These are phyloP conservation scores for Pelodiscus sinensis DNA, from an alignment of 2,113 vertebrate species.

Conservation along the genomic window DNA sequence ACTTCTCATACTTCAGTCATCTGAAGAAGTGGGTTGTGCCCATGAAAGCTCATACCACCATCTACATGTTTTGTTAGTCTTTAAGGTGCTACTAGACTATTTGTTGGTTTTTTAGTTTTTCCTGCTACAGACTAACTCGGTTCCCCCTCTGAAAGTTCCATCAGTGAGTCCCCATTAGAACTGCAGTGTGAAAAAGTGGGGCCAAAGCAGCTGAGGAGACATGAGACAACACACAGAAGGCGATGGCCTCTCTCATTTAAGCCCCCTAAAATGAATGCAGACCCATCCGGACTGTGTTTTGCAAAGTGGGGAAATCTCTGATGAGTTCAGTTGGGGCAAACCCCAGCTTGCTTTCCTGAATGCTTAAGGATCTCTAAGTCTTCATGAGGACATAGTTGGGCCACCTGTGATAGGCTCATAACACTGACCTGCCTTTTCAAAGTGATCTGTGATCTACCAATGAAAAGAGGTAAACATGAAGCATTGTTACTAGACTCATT, in stretches of 20 bases:
- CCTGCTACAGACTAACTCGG: neutral
- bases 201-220: neutral
- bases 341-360: neutral
- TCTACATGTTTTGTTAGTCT: too few relatives aligned
- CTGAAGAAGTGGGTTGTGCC: too few relatives aligned
- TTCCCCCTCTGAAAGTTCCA: fast-evolving
- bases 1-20: too few relatives aligned
- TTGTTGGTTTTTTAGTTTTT: too few relatives aligned
- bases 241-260: neutral
- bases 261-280: neutral
- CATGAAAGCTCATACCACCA: too few relatives aligned
- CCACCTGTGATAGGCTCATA: neutral
- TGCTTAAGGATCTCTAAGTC: neutral
- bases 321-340: neutral
- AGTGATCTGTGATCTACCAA: neutral
- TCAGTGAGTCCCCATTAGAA: neutral
- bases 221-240: neutral
- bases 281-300: neutral
- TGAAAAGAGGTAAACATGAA: neutral
- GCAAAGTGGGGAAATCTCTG: neutral
- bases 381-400: neutral
- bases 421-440: neutral
- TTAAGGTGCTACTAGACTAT: too few relatives aligned
- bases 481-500: neutral
- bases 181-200: neutral